phyloP scores from a whole-genome alignment of 1,140 invertebrate species.

The Dendroctonus ponderosae region DNA sequence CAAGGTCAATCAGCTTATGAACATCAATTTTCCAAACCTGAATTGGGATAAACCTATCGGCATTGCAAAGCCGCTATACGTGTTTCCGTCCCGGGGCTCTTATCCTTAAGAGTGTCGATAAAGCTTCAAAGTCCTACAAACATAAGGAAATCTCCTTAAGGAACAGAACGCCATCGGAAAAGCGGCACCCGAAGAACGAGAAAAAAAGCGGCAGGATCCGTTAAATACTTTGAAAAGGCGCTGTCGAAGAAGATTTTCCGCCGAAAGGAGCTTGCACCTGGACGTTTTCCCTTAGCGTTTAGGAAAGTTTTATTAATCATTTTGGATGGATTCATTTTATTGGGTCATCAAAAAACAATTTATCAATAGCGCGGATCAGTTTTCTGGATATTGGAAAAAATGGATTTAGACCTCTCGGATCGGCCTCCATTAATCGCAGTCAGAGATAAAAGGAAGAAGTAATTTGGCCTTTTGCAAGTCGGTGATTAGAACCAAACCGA shows the following conservation, averaged over 20 bases:
- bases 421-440: background rate
- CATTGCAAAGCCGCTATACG: slow-evolving; percentile 2
- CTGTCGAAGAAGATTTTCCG: slow-evolving; percentile 18
- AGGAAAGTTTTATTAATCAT: slow-evolving; percentile 12
- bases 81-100: background rate
- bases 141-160: slow-evolving; percentile 15
- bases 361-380: background rate
- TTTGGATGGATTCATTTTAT: slow-evolving; percentile 8
- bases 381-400: slow-evolving; percentile 10
- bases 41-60: slow-evolving; percentile 4
- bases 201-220: slow-evolving; percentile 3
- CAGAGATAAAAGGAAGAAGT: too few species aligned
- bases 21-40: background rate
- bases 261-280: slow-evolving; percentile 8
- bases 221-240: slow-evolving; percentile 15
- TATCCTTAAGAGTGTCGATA: slow-evolving; percentile 2
- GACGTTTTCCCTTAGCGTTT: slow-evolving; percentile 9
- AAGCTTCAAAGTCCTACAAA: slow-evolving; percentile 9
- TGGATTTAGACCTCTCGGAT: slow-evolving; percentile 1
- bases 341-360: slow-evolving; percentile 11
- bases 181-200: background rate
- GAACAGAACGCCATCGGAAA: slow-evolving; percentile 7
- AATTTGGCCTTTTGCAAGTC: too few species aligned
- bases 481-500: too few species aligned
- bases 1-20: background rate